Conservation (phyloP, 2,888 invertebrate genomes). For the Gortyna flavago region DNA sequence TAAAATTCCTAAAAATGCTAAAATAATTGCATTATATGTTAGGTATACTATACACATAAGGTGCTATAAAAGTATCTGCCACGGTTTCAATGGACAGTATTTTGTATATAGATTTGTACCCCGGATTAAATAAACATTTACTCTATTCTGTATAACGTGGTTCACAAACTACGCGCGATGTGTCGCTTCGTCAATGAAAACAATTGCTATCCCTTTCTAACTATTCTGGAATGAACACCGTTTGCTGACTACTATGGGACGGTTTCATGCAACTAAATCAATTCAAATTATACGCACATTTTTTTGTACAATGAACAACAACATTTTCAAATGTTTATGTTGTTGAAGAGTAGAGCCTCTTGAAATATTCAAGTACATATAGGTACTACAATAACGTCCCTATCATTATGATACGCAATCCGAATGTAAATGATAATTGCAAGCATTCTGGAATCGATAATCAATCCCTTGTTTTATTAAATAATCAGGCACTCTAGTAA, state of each 20-base stretch:
- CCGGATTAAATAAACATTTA: no score
- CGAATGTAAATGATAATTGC: slow-evolving; percentile 15
- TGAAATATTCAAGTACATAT: slow-evolving; percentile 13
- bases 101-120: no score
- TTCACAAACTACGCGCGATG: no score
- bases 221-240: no score
- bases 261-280: no score
- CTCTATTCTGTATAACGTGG: no score
- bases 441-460: slow-evolving; percentile 16
- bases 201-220: no score
- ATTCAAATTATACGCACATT: no score
- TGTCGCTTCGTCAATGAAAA: no score
- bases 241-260: no score
- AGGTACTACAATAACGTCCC: background rate
- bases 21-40: background rate
- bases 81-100: no score
- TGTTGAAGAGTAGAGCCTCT: slow-evolving; percentile 4
- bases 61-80: no score
- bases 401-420: slow-evolving; percentile 1
- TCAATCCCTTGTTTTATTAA: slow-evolving; percentile 32
- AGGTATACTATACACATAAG: background rate
- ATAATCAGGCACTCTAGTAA: slow-evolving; percentile 38
- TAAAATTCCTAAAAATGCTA: background rate
- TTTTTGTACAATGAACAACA: background rate
- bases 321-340: slow-evolving; percentile 1